Evolutionary conservation across 2,113 vertebrate species (phyloP).

Genomic region (Xiphophorus couchianus): DNA sequence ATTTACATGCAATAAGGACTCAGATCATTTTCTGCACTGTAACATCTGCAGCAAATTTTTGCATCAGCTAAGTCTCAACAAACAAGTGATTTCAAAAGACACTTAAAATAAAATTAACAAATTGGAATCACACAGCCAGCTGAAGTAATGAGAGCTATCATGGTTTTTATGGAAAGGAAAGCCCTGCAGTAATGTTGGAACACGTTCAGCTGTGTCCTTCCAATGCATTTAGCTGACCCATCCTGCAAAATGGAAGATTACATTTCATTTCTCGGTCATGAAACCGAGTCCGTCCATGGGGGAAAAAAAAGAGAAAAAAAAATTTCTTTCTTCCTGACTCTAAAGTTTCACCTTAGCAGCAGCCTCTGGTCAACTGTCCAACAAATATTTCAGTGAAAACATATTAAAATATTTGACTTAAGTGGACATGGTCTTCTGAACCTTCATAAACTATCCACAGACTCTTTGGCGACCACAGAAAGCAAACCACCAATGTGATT

Average conservation of each 20-base stretch:
- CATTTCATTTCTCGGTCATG: not conserved
- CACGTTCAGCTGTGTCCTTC: not conserved
- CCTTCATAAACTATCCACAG: conserved; percentile 17
- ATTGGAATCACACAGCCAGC: conserved; percentile 24
- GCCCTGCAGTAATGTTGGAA: not conserved
- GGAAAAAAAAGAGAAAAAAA: conserved; percentile 11
- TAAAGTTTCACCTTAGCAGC: conserved; percentile 5
- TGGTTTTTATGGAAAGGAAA: not conserved
- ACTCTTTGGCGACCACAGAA: conserved; percentile 43
- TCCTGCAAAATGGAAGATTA: not conserved
- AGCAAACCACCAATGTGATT: conserved; percentile 30
- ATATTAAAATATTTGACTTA: conserved; percentile 22
- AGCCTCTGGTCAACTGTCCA: conserved; percentile 1
- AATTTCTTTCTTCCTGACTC: not conserved
- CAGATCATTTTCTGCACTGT: not conserved
- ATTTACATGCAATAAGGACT: conserved; percentile 13
- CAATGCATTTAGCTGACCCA: not conserved
- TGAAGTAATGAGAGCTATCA: not conserved
- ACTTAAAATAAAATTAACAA: conserved; percentile 35
- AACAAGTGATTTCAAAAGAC: not conserved
- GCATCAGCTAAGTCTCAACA: conserved; percentile 15
- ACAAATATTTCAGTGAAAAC: conserved; percentile 22
- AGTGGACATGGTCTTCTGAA: conserved; percentile 20
- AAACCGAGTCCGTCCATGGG: not conserved
- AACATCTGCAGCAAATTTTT: conserved; percentile 10